Evolutionary conservation across 2,797 vertebrate genomes (phyloP).

Genomic region (Myotis myotis): DNA sequence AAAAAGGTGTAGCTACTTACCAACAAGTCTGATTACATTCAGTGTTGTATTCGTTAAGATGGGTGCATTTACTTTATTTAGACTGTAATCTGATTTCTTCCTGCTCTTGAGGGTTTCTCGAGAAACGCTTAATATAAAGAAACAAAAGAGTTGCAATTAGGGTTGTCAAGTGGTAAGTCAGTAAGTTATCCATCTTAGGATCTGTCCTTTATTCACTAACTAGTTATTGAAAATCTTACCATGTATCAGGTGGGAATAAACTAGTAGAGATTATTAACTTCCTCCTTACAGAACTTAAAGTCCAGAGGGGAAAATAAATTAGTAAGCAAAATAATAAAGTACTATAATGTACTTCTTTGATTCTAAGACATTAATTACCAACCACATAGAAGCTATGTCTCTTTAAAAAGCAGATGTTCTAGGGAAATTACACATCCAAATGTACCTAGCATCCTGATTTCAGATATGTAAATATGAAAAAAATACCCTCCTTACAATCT

Average conservation of each 20-base stretch:
- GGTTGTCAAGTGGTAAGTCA: constrained; percentile 6
- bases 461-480: not conserved
- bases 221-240: constrained; percentile 27
- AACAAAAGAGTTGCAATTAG: constrained; percentile 56
- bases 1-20: constrained; percentile 86
- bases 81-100: constrained; percentile 96
- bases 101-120: constrained; percentile 93
- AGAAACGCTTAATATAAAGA: constrained; percentile 87
- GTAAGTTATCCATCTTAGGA: not conserved
- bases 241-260: not conserved
- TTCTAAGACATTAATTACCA: constrained; percentile 19
- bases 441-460: not conserved
- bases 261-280: not conserved
- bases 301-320: not conserved
- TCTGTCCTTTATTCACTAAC: not conserved
- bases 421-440: not conserved
- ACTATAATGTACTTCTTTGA: constrained; percentile 10
- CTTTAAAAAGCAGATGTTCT: not conserved
- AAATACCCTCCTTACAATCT: not conserved
- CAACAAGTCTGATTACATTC: constrained; percentile 97
- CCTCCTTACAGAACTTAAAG: not conserved
- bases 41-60: constrained; percentile 99
- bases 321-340: constrained; percentile 6
- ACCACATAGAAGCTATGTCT: not conserved
- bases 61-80: constrained; percentile 95